Conservation (phyloP, 2,797 vertebrate species). For the Valencia hispanica region DNA sequence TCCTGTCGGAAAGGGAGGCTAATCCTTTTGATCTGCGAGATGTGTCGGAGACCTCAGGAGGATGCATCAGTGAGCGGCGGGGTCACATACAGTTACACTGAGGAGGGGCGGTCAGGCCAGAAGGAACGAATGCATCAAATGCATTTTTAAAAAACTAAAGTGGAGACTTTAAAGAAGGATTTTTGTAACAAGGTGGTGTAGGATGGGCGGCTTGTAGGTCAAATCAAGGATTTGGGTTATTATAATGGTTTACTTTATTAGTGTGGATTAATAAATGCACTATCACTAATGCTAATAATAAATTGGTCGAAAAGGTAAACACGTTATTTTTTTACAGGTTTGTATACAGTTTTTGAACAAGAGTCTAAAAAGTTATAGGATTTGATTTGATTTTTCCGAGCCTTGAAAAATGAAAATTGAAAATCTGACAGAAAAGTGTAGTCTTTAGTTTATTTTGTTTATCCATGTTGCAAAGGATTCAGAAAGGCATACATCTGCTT, state of each 20-base stretch:
- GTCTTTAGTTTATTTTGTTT: neutral
- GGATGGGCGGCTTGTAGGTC: neutral
- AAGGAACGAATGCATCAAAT: slow-evolving; percentile 10
- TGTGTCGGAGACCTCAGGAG: slow-evolving; percentile 74
- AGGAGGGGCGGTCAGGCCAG: slow-evolving; percentile 23
- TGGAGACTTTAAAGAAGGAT: neutral
- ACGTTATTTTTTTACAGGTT: no score
- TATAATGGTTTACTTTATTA: no score
- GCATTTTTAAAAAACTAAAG: slow-evolving; percentile 13
- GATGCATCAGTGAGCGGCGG: slow-evolving; percentile 68
- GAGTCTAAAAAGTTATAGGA: neutral
- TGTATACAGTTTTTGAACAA: neutral
- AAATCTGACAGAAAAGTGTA: neutral
- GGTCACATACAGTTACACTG: slow-evolving; percentile 66
- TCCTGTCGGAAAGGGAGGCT: slow-evolving; percentile 59
- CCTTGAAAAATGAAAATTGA: neutral
- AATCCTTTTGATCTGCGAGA: slow-evolving; percentile 79
- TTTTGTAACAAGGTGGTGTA: neutral
- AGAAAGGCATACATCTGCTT: neutral
- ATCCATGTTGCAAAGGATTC: neutral
- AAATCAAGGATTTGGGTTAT: neutral
- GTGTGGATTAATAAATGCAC: no score
- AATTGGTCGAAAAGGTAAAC: neutral
- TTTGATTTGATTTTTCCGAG: neutral
- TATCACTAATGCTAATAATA: neutral